phyloP scores from a whole-genome alignment of 2,113 vertebrate genomes.

The Corythaeola cristata region DNA sequence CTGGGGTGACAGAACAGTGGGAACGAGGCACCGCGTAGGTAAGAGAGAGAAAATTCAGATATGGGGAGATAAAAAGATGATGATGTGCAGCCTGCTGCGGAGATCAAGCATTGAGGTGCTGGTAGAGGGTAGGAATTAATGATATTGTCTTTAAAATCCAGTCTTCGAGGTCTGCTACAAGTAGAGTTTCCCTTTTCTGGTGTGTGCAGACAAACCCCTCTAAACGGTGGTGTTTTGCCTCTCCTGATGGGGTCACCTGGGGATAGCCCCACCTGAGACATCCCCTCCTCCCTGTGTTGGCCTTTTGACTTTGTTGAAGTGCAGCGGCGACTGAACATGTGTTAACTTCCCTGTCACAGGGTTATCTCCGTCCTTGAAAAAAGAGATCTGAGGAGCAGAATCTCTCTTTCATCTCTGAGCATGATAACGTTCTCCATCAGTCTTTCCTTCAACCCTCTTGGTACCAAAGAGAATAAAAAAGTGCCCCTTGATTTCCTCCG shows the following conservation, averaged over 20 bases:
- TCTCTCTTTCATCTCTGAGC: not conserved
- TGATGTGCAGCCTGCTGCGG: not conserved
- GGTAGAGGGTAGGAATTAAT: not conserved
- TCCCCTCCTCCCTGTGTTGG: not conserved
- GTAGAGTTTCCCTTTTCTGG: not conserved
- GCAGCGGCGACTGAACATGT: not conserved
- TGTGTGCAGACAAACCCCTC: not conserved
- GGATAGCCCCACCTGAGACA: not conserved
- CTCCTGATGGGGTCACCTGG: not conserved
- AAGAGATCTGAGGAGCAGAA: not conserved
- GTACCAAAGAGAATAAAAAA: not conserved
- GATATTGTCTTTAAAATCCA: fast-evolving
- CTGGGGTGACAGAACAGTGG: not conserved
- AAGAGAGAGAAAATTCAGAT: not conserved
- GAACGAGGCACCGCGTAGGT: not conserved
- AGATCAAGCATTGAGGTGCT: not conserved
- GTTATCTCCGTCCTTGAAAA: not conserved
- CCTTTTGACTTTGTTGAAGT: not conserved
- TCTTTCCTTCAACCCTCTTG: not conserved
- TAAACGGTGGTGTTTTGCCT: not conserved
- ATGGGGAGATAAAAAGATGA: not conserved
- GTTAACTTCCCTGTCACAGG: not conserved
- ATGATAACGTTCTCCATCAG: not conserved
- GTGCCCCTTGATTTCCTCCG: not conserved
- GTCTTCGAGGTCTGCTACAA: not conserved